These are phyloP conservation scores for Nothocercus nigrocapillus DNA, from an alignment of 2,113 vertebrate species.

Conservation along the genomic window DNA sequence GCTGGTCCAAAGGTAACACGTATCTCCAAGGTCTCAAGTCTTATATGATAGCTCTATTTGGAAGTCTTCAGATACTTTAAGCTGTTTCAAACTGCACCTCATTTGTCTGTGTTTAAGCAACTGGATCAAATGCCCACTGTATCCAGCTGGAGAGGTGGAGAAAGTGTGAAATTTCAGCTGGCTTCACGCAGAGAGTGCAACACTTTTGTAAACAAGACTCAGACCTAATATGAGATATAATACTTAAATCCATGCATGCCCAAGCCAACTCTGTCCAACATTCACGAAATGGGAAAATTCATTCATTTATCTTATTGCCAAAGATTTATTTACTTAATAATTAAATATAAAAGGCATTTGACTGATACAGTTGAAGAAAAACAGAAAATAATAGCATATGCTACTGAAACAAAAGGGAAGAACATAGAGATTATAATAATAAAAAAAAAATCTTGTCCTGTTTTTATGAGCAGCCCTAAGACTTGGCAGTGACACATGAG, in stretches of 20 bases:
- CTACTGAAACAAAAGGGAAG: background rate
- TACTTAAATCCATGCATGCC: accelerated
- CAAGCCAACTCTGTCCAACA: background rate
- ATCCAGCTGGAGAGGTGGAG: background rate
- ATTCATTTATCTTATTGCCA: background rate
- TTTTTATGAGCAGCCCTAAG: background rate
- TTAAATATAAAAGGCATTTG: background rate
- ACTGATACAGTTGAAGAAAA: background rate
- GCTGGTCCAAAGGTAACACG: background rate
- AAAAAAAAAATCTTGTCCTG: background rate
- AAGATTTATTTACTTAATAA: background rate
- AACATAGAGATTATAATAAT: background rate
- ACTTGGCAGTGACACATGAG: background rate
- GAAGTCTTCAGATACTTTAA: background rate
- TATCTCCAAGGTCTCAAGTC: background rate
- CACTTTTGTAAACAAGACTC: background rate
- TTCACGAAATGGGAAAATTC: background rate
- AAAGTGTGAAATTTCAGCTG: background rate
- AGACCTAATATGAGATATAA: background rate
- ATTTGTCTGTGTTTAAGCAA: background rate
- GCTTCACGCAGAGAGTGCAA: background rate
- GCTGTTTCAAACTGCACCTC: background rate
- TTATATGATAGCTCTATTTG: accelerated
- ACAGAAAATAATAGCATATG: background rate
- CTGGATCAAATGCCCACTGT: background rate